These are phyloP conservation scores for Sialia sialis DNA, from an alignment of 2,113 vertebrate genomes.

Conservation along the genomic window DNA sequence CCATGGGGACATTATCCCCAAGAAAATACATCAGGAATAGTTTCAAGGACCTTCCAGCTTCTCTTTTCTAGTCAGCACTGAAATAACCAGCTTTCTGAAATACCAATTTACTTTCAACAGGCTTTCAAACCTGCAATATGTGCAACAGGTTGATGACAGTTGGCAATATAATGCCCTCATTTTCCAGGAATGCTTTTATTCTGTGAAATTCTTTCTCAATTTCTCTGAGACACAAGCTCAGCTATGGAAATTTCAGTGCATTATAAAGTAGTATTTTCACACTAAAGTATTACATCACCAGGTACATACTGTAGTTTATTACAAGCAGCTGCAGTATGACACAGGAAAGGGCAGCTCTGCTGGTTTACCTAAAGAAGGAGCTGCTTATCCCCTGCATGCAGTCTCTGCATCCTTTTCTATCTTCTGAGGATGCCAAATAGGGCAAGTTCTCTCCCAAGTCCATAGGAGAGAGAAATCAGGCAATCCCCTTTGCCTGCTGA, in stretches of 20 bases:
- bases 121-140: not conserved
- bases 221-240: not conserved
- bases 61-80: not conserved
- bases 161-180: not conserved
- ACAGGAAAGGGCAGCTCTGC: not conserved
- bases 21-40: not conserved
- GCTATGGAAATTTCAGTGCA: not conserved
- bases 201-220: not conserved
- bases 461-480: not conserved
- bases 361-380: not conserved
- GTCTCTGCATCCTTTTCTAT: not conserved
- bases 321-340: not conserved
- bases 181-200: not conserved
- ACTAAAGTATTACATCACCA: not conserved
- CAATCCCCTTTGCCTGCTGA: not conserved
- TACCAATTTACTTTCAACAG: not conserved
- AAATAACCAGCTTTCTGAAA: not conserved
- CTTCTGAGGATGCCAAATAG: not conserved
- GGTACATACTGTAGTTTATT: not conserved
- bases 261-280: not conserved
- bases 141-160: not conserved
- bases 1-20: not conserved
- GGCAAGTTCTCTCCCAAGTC: not conserved
- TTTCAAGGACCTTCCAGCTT: not conserved
- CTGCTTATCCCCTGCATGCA: not conserved